Percentiles rank a stretch among this genome's conserved stretches.
phyloP scores from a whole-genome alignment of 2,797 vertebrate genomes.

The Phylloscopus collybita region DNA sequence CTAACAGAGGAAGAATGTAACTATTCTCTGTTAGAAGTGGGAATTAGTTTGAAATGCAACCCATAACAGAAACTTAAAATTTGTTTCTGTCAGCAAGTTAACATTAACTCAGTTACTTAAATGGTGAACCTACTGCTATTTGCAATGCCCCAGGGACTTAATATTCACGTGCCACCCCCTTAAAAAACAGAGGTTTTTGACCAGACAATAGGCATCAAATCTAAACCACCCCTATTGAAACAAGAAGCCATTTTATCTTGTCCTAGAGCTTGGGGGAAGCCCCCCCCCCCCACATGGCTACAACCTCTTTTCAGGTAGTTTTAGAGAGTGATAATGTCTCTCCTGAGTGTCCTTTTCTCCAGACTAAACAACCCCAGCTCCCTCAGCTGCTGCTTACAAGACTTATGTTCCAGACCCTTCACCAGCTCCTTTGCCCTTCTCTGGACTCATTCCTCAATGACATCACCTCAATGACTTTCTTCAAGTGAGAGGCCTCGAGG shows the following conservation, averaged over 20 bases:
- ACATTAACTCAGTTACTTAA: not conserved
- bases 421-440: not conserved
- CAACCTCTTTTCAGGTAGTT: not conserved
- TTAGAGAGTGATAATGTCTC: not conserved
- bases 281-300: not conserved
- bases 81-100: not conserved
- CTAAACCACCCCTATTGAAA: not conserved
- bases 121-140: not conserved
- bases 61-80: not conserved
- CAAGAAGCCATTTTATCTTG: not conserved
- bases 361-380: not conserved
- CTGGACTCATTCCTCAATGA: not conserved
- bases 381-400: not conserved
- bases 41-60: not conserved
- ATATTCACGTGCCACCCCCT: not conserved
- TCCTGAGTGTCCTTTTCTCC: not conserved
- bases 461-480: not conserved
- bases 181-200: not conserved
- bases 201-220: not conserved
- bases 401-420: not conserved
- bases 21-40: not conserved
- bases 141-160: not conserved
- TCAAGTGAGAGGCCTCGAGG: not conserved
- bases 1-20: not conserved
- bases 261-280: not conserved